Percentiles rank a stretch among this genome's conserved stretches.
These are phyloP conservation scores for Actinernus sp. DNA, from an alignment of 92 coral and sea anemone genomes.

Conservation along the genomic window DNA sequence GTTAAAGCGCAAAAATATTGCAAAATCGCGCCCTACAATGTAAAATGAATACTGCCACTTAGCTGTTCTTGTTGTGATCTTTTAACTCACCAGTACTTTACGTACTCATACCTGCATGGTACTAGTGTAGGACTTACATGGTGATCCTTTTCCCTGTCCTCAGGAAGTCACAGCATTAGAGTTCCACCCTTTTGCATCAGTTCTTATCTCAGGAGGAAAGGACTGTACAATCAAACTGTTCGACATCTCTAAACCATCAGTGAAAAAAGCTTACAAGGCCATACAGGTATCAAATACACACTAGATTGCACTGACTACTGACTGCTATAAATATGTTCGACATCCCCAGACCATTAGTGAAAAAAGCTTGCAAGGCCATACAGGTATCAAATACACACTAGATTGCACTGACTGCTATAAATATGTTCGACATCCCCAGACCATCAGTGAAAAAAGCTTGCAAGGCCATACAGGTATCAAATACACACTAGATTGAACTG, in stretches of 20 bases:
- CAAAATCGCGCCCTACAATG: too few species aligned
- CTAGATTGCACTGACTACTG: too few species aligned
- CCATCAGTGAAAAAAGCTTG: constrained; percentile 98
- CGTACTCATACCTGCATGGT: too few species aligned
- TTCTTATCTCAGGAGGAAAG: constrained; percentile 89
- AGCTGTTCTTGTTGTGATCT: too few species aligned
- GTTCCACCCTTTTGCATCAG: constrained; percentile 85
- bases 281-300: too few species aligned
- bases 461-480: constrained; percentile 94
- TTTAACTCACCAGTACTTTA: too few species aligned
- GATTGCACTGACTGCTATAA: too few species aligned
- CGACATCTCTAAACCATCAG: constrained; percentile 98
- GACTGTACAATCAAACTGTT: constrained; percentile 92
- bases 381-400: too few species aligned
- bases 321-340: constrained; percentile 91
- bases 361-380: constrained; percentile 91
- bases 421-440: constrained; percentile 94
- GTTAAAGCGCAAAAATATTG: too few species aligned
- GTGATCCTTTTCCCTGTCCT: not conserved
- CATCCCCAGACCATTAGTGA: constrained; percentile 96
- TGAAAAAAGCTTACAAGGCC: constrained; percentile 94
- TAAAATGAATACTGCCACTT: too few species aligned
- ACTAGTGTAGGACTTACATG: too few species aligned
- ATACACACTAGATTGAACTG: too few species aligned
- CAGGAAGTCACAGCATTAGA: constrained; percentile 95